Conservation (phyloP, 2,888 invertebrate species). For the Caradrina kadenii region DNA sequence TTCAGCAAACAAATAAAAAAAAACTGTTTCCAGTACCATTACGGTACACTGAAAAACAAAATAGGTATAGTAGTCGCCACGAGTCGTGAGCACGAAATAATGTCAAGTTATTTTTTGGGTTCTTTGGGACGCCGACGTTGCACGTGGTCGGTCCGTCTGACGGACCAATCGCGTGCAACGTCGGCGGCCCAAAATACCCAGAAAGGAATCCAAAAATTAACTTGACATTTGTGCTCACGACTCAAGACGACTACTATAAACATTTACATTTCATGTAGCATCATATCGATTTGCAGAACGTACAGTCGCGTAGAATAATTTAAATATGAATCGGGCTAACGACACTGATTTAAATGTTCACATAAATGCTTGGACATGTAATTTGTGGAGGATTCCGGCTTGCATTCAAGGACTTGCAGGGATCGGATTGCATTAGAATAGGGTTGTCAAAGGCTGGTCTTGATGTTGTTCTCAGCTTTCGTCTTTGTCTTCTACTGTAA, state of each 20-base stretch:
- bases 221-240: too few species aligned
- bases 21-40: not conserved
- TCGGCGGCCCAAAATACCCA: too few species aligned
- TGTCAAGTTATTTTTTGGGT: too few species aligned
- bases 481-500: too few species aligned
- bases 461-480: too few species aligned
- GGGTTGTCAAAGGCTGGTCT: not conserved
- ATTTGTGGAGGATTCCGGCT: constrained; percentile 39
- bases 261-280: constrained; percentile 18
- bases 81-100: too few species aligned
- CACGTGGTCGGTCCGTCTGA: too few species aligned
- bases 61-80: too few species aligned
- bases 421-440: constrained; percentile 5
- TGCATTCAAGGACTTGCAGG: constrained; percentile 16
- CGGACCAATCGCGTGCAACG: too few species aligned
- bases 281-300: constrained; percentile 44
- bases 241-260: too few species aligned
- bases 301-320: constrained; percentile 59
- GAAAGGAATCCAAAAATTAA: too few species aligned
- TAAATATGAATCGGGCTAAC: constrained; percentile 69
- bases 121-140: too few species aligned
- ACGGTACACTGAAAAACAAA: constrained; percentile 35
- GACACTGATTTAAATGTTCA: constrained; percentile 56
- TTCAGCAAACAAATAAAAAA: not conserved
- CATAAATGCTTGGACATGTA: constrained; percentile 44